Evolutionary conservation across 37 sponge, comb jelly and placozoan genomes (phyloP).

Genomic region (Spongilla lacustris): DNA sequence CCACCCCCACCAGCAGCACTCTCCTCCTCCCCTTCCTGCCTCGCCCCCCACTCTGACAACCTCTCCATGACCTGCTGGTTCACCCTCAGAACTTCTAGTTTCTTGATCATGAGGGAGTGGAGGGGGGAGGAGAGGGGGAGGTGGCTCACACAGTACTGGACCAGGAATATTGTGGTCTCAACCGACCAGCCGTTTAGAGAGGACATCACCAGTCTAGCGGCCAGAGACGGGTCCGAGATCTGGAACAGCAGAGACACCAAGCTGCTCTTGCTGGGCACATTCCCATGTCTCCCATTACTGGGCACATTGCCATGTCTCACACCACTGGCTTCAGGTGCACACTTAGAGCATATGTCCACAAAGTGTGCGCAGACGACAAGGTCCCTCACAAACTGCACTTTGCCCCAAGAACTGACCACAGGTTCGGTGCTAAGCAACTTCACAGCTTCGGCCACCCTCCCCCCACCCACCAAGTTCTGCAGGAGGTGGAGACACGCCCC

Average conservation of each 20-base stretch:
- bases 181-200: constrained; percentile 66
- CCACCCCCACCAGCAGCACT: neutral
- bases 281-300: too few species aligned
- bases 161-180: constrained; percentile 32
- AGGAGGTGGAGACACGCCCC: constrained; percentile 42
- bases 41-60: neutral
- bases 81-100: constrained; percentile 53
- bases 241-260: constrained; percentile 44
- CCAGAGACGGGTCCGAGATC: constrained; percentile 41
- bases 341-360: constrained; percentile 15
- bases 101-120: constrained; percentile 3
- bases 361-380: constrained; percentile 24
- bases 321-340: neutral
- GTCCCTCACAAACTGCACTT: constrained; percentile 18
- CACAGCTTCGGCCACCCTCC: constrained; percentile 15
- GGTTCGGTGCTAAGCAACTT: constrained; percentile 43
- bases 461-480: constrained; percentile 23
- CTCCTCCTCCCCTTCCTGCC: neutral
- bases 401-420: neutral
- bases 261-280: neutral
- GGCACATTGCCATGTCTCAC: neutral
- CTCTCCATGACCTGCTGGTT: constrained; percentile 47
- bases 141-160: constrained; percentile 46
- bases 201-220: constrained; percentile 51
- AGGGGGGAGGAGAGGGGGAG: constrained; percentile 46